Conservation (phyloP, 2,888 invertebrate genomes). For the Cryptocephalus primarius region DNA sequence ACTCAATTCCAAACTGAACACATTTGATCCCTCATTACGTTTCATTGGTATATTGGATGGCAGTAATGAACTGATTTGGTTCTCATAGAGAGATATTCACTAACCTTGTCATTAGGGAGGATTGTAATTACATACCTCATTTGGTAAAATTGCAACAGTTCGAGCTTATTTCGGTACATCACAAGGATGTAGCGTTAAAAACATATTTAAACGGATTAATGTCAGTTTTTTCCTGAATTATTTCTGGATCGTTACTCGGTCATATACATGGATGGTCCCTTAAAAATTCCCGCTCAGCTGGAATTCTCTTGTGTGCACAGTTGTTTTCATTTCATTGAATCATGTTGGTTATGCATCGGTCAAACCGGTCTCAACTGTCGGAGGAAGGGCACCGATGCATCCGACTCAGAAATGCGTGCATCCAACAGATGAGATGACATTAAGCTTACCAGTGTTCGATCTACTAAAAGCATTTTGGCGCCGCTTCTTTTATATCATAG, state of each 20-base stretch:
- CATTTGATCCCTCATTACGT: too few relatives aligned
- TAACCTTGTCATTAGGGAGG: too few relatives aligned
- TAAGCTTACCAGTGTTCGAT: not conserved
- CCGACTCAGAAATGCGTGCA: constrained; percentile 5
- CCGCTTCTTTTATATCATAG: not conserved
- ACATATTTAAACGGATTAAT: constrained; percentile 3
- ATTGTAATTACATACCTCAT: too few relatives aligned
- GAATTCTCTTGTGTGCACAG: constrained; percentile 9
- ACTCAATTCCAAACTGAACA: too few relatives aligned
- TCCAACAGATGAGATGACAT: constrained; percentile 6
- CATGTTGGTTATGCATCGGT: constrained; percentile 11
- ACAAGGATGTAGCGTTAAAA: too few relatives aligned
- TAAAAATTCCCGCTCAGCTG: constrained; percentile 8
- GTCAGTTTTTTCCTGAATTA: constrained; percentile 8
- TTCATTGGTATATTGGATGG: too few relatives aligned
- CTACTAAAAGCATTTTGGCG: not conserved
- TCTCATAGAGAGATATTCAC: too few relatives aligned
- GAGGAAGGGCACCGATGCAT: constrained; percentile 5
- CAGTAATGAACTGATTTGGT: too few relatives aligned
- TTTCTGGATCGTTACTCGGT: constrained; percentile 12
- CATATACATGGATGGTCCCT: constrained; percentile 11
- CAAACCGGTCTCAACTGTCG: constrained; percentile 16
- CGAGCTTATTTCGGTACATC: too few relatives aligned
- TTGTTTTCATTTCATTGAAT: constrained; percentile 14
- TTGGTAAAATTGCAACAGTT: too few relatives aligned